A percentile compares a stretch with the other conserved stretches of the same genome.
Conservation (phyloP, 2,797 vertebrate genomes). For the Strix occidentalis region DNA sequence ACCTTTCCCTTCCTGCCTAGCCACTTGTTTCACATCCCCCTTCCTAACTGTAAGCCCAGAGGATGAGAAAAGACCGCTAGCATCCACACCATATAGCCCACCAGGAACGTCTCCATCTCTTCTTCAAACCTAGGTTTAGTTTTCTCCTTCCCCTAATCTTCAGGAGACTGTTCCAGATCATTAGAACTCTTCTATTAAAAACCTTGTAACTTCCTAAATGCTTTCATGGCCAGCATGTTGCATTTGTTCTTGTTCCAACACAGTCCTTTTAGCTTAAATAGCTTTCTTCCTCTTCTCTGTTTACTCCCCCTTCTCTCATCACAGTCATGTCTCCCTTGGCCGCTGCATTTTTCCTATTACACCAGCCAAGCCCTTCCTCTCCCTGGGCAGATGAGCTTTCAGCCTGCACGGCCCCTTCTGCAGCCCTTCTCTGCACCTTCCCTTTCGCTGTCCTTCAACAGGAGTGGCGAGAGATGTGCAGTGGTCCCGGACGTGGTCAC, state of each 20-base stretch:
- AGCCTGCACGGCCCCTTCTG: not conserved
- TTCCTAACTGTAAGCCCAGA: not conserved
- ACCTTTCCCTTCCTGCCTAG: not conserved
- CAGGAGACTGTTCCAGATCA: not conserved
- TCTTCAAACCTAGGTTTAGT: not conserved
- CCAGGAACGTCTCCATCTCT: not conserved
- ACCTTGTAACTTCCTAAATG: not conserved
- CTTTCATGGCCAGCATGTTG: not conserved
- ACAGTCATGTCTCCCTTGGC: not conserved
- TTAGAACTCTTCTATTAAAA: not conserved
- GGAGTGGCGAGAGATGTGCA: too few relatives aligned
- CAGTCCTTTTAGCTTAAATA: conserved; percentile 5
- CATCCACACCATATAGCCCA: not conserved
- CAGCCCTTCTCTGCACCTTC: not conserved
- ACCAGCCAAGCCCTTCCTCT: not conserved
- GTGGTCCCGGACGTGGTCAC: not conserved
- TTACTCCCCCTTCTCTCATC: not conserved
- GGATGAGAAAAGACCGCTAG: not conserved
- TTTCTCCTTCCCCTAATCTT: not conserved
- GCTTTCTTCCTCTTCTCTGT: not conserved
- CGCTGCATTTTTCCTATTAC: not conserved
- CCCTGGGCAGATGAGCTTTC: not conserved
- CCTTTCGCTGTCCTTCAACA: fast-evolving
- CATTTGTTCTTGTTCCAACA: conserved; percentile 25
- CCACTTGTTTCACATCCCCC: not conserved